Evolutionary conservation across 2,888 invertebrate species (phyloP).

Genomic region (Agapetus fuscipes): DNA sequence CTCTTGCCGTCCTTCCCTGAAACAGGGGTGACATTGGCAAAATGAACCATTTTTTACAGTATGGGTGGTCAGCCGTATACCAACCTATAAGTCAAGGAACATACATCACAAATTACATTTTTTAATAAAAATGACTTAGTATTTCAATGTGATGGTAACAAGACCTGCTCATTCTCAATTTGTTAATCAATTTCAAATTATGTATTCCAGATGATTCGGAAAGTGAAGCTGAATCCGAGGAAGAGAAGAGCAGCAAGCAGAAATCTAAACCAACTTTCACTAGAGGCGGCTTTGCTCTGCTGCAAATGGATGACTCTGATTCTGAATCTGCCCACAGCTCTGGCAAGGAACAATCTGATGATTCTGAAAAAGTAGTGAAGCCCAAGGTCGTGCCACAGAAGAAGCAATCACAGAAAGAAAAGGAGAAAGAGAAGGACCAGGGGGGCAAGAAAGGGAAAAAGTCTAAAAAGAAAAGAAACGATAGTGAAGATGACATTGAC

Average conservation of each 20-base stretch:
- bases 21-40: too few relatives aligned
- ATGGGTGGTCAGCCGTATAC: too few relatives aligned
- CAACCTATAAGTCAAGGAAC: too few relatives aligned
- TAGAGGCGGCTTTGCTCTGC: constrained; percentile 56
- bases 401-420: constrained; percentile 27
- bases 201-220: constrained; percentile 28
- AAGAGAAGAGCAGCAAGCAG: constrained; percentile 35
- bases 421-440: constrained; percentile 34
- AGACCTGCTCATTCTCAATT: too few relatives aligned
- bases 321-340: constrained; percentile 32
- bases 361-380: constrained; percentile 29
- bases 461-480: constrained; percentile 60
- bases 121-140: too few relatives aligned
- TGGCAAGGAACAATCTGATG: constrained; percentile 18
- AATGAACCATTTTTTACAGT: too few relatives aligned
- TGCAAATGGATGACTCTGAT: constrained; percentile 56
- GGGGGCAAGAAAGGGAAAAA: constrained; percentile 64
- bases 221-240: constrained; percentile 36
- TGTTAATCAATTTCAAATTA: background rate
- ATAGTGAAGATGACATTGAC: constrained; percentile 74
- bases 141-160: too few relatives aligned
- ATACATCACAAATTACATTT: too few relatives aligned
- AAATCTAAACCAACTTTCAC: constrained; percentile 33
- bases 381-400: constrained; percentile 38
- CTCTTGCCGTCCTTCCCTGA: too few relatives aligned